Conservation (phyloP, 2,797 vertebrate species). For the Trachops cirrhosus region DNA sequence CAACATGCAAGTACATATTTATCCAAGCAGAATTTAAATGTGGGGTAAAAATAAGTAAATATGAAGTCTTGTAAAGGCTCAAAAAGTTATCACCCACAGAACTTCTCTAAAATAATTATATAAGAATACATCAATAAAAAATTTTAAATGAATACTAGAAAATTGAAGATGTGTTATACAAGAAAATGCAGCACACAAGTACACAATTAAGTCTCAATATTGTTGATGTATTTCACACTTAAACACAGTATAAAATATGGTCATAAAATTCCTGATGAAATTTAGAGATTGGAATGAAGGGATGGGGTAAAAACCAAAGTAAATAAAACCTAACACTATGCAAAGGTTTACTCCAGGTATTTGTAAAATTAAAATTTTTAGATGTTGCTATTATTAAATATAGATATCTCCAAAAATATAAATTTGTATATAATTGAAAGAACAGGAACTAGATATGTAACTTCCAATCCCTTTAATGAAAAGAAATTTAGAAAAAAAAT, state of each 20-base stretch:
- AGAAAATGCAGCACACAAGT: background rate
- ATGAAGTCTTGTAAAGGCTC: background rate
- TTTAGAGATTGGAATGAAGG: background rate
- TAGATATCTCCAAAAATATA: background rate
- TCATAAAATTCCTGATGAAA: background rate
- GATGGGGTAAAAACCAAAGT: background rate
- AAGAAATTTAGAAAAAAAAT: constrained; percentile 4
- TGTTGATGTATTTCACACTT: background rate
- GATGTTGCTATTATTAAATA: background rate
- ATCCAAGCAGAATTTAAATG: background rate
- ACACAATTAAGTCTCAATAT: background rate
- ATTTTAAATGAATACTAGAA: background rate
- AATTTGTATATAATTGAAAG: background rate
- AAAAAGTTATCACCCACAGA: background rate
- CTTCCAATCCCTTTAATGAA: background rate
- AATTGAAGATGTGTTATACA: background rate
- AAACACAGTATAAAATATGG: background rate
- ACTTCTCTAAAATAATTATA: background rate
- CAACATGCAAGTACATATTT: background rate
- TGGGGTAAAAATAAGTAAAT: background rate
- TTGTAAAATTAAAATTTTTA: background rate
- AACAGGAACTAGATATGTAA: background rate
- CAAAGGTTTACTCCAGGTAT: background rate
- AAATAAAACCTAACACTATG: background rate
- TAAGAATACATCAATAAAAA: background rate